Base-by-base conservation (phyloP, 2,797 vertebrate genomes). In the Sebastiscus tertius region DNA sequence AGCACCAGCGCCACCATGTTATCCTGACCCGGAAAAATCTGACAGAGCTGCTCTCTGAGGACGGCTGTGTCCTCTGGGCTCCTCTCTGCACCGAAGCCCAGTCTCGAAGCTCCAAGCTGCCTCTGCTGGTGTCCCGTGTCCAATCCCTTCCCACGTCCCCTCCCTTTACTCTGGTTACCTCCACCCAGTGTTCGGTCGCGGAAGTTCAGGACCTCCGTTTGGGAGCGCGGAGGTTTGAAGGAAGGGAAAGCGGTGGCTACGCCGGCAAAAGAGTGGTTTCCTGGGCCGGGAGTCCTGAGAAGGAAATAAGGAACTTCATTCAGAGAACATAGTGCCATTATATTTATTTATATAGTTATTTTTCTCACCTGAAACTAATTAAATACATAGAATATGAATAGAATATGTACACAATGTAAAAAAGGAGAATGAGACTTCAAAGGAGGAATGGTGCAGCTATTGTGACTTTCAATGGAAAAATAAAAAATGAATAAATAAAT, bases 1-100 rank as follows among this genome's bases (percentile, higher is more conserved):
- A 98, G 94, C 54, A 96, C 93, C 88, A 97, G 94, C 20, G 95
- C 95, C 83, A 98, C 96, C 85, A 94, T 92, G 80, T 92, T 92
- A 66, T 97, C 95, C 91, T 98, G 97, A 12, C 82, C 95, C 0
- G 90, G 92, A 63, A 98, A 98, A 42, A 98, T 95, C 81, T 95
- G 93, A 29, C 94, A 80, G 49, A 98, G 95, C 69, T 92, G 90
- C 74, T 93, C 85, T 72, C 93, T 94, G 1, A 98, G 92, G 49
- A 31, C 64, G 33, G 94, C 87, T 0, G 97, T 97, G 73, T 97
- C 95, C 9, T 91, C 87, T 0, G 61, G 59, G 1, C 76, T 92
- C 84, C 96, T 89, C 66, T 91, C 81, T 0, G 14, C 20, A 0
- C 4, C 2, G 27, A 4, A 29, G 4, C 5, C 67, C 10, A 0